Percentiles rank a stretch among this genome's conserved stretches.
These are phyloP conservation scores for Cnemophilus loriae DNA, from an alignment of 2,113 vertebrate species.

Conservation along the genomic window DNA sequence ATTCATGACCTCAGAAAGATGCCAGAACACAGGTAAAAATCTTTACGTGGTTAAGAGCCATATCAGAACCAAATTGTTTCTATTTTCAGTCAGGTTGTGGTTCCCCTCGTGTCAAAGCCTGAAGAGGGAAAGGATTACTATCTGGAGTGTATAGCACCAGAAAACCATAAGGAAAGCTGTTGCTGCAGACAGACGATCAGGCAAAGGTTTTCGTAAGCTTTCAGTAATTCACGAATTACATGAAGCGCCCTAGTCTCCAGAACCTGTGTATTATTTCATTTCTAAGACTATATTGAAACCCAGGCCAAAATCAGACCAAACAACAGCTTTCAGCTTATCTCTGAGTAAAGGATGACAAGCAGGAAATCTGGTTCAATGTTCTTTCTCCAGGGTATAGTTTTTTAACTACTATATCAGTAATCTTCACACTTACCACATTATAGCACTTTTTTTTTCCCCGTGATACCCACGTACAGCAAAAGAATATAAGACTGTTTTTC, in stretches of 20 bases:
- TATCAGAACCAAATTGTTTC: neutral
- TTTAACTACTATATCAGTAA: neutral
- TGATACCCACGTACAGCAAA: neutral
- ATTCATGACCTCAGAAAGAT: neutral
- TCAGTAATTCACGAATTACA: neutral
- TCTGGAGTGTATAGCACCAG: neutral
- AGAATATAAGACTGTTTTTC: neutral
- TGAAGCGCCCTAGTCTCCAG: neutral
- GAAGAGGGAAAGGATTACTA: neutral
- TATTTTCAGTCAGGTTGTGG: neutral
- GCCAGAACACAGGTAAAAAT: neutral
- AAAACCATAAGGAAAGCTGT: neutral
- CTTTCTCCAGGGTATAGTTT: neutral
- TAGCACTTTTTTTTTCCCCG: accelerated
- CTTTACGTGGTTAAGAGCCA: neutral
- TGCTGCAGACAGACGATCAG: neutral
- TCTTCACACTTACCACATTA: neutral
- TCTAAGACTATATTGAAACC: neutral
- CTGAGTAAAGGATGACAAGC: neutral
- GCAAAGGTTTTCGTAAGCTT: neutral
- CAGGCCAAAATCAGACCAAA: neutral
- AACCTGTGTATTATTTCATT: neutral
- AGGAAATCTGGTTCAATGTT: neutral
- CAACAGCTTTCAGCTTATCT: neutral
- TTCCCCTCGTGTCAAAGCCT: neutral